Percentiles rank a stretch among this genome's conserved stretches.
These are phyloP conservation scores for Noctuana brunneofusca DNA, from an alignment of 2,888 invertebrate species.

Conservation along the genomic window DNA sequence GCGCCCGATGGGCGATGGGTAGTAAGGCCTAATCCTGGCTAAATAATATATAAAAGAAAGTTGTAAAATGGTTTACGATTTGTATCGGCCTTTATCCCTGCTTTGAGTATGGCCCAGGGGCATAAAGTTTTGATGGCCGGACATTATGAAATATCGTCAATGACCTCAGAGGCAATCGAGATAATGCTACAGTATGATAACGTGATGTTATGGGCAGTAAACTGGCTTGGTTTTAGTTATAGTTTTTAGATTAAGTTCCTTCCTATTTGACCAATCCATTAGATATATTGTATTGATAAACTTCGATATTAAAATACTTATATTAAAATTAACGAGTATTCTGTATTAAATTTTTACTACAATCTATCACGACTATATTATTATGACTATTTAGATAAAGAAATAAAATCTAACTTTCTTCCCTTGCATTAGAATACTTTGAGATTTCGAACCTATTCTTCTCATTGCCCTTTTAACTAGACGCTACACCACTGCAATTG, in stretches of 20 bases:
- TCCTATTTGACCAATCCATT: background rate
- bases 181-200: constrained; percentile 44
- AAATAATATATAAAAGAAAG: constrained; percentile 50
- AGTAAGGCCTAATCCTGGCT: constrained; percentile 39
- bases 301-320: background rate
- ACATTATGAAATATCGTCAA: constrained; percentile 52
- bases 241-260: constrained; percentile 12
- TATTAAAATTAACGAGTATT: no score
- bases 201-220: constrained; percentile 36
- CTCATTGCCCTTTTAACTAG: no score
- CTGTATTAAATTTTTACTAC: no score
- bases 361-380: no score
- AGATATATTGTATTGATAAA: background rate
- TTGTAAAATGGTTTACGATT: constrained; percentile 63
- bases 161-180: constrained; percentile 47
- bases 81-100: constrained; percentile 50
- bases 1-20: constrained; percentile 38
- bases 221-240: constrained; percentile 11
- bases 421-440: no score
- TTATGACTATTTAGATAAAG: no score
- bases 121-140: constrained; percentile 66
- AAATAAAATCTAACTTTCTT: no score
- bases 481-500: no score
- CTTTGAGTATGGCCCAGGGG: constrained; percentile 41
- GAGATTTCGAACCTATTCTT: no score